Percentiles rank a stretch among this genome's conserved stretches.
These are phyloP conservation scores for Scaptomyza montana DNA, from an alignment of 1,140 invertebrate species.

Conservation along the genomic window DNA sequence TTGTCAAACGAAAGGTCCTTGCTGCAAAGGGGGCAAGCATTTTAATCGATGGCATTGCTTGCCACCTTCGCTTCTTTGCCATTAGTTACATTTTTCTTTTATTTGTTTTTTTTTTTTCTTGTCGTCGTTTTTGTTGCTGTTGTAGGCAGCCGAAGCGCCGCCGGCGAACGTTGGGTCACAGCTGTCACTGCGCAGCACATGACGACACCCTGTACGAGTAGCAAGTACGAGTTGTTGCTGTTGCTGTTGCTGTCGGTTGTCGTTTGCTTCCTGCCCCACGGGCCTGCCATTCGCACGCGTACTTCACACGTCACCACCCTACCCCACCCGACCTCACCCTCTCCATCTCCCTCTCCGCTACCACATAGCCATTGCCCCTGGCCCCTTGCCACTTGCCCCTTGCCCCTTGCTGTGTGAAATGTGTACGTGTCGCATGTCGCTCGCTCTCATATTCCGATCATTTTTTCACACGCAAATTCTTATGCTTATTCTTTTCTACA, in stretches of 20 bases:
- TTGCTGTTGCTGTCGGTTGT: constrained; percentile 10
- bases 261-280: constrained; percentile 44
- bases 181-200: constrained; percentile 38
- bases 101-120: constrained; percentile 1
- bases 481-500: constrained; percentile 82
- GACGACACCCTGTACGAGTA: constrained; percentile 46
- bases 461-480: constrained; percentile 83
- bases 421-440: constrained; percentile 58
- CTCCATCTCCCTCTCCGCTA: background rate
- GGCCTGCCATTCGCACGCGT: constrained; percentile 67
- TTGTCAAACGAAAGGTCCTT: constrained; percentile 34
- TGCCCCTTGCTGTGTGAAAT: constrained; percentile 22
- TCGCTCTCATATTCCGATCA: constrained; percentile 76
- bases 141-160: constrained; percentile 29
- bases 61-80: constrained; percentile 46
- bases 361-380: background rate
- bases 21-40: constrained; percentile 28
- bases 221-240: constrained; percentile 10
- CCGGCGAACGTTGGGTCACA: constrained; percentile 29
- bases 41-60: constrained; percentile 56
- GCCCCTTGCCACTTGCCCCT: background rate
- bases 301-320: constrained; percentile 59
- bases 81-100: constrained; percentile 57
- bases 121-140: constrained; percentile 18
- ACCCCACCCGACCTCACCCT: no score